phyloP scores from a whole-genome alignment of 1,140 invertebrate genomes.

The Heliconius melpomene region DNA sequence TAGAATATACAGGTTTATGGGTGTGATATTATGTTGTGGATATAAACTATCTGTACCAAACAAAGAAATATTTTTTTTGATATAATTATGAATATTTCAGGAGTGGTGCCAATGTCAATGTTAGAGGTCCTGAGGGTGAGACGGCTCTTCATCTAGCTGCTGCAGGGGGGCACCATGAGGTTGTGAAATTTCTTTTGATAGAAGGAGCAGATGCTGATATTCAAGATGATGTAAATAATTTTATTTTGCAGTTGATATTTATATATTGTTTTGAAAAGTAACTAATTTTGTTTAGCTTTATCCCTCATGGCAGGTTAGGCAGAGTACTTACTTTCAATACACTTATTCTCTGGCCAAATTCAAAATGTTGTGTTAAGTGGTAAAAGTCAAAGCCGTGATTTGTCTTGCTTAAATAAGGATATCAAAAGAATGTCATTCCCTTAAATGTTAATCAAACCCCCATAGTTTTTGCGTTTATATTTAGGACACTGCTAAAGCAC shows the following conservation, averaged over 20 bases:
- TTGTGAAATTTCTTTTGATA: slow-evolving; percentile 89
- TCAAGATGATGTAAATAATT: slow-evolving; percentile 87
- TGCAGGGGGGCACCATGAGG: slow-evolving; percentile 92
- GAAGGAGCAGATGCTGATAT: slow-evolving; percentile 89
- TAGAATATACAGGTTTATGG: background rate
- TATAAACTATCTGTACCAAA: background rate
- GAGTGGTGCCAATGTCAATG: slow-evolving; percentile 88
- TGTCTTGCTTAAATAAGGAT: too few species aligned
- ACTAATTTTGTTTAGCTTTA: background rate
- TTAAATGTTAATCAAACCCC: too few species aligned
- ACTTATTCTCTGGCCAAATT: too few species aligned
- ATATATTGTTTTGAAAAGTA: background rate
- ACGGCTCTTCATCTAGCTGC: slow-evolving; percentile 93
- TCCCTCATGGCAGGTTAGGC: too few species aligned
- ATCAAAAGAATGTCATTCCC: too few species aligned
- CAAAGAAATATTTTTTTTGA: background rate
- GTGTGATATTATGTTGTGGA: background rate
- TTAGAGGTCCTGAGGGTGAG: slow-evolving; percentile 88
- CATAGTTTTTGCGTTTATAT: too few species aligned
- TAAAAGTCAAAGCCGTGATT: too few species aligned
- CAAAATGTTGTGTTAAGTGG: too few species aligned
- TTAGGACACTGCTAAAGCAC: too few species aligned
- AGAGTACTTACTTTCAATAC: too few species aligned
- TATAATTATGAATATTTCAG: slow-evolving; percentile 45
- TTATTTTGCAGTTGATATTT: background rate